These are phyloP conservation scores for Ochotona princeps DNA, from an alignment of 2,113 vertebrate species.

Conservation along the genomic window DNA sequence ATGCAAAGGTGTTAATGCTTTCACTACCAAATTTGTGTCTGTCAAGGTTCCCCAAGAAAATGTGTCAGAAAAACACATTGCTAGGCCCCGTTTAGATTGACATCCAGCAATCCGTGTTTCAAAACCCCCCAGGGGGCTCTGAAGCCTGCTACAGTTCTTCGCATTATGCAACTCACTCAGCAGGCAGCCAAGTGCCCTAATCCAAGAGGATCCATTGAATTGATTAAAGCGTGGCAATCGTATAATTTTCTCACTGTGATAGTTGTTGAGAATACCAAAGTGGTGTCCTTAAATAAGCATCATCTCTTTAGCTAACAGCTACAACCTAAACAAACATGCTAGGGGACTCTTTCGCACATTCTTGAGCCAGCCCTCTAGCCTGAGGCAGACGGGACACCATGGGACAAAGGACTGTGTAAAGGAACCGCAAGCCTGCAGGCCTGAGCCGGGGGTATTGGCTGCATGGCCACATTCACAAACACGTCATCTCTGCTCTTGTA, in stretches of 20 bases:
- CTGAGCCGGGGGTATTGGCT: rapidly evolving
- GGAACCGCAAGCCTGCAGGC: background rate
- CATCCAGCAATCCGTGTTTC: background rate
- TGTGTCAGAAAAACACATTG: too few species aligned
- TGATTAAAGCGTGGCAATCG: background rate
- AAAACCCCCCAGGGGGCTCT: background rate
- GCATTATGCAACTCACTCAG: background rate
- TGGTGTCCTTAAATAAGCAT: constrained; percentile 17
- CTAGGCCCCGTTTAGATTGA: background rate
- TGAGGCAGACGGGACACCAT: background rate
- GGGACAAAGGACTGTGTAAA: background rate
- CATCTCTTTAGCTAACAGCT: background rate
- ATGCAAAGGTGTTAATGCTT: background rate
- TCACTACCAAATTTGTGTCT: background rate
- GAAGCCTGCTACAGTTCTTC: background rate
- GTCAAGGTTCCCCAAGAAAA: background rate
- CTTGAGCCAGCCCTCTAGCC: background rate
- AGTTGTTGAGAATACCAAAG: background rate
- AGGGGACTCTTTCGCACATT: background rate
- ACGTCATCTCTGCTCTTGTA: background rate
- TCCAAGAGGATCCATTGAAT: background rate
- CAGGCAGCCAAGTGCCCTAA: background rate
- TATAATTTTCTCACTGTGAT: background rate
- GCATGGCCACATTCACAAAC: background rate
- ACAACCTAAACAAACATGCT: background rate